A percentile compares a stretch with the other conserved stretches of the same genome.
Conservation (phyloP, 2,888 invertebrate species). For the Drosophila lacicola region DNA sequence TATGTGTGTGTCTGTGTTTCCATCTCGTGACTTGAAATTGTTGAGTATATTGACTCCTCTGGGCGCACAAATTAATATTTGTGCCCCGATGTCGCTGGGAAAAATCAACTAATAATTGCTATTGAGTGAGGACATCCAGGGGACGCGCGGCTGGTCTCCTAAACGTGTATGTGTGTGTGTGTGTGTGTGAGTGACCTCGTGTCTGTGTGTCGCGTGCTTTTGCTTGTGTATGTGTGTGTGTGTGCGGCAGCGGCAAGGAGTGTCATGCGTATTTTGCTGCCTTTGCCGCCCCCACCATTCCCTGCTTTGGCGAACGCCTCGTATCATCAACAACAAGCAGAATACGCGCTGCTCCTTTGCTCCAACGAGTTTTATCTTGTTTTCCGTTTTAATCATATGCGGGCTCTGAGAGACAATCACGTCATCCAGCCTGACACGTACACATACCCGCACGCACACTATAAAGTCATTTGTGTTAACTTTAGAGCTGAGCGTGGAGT, state of each 20-base stretch:
- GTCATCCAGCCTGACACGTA: constrained; percentile 73
- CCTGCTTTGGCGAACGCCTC: constrained; percentile 17
- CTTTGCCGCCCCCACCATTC: constrained; percentile 19
- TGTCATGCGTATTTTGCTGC: constrained; percentile 76
- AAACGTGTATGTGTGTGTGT: constrained; percentile 12
- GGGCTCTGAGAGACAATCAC: constrained; percentile 75
- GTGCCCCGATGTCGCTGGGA: constrained; percentile 34
- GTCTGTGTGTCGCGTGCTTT: constrained; percentile 72
- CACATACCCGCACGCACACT: constrained; percentile 31
- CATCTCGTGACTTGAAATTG: constrained; percentile 67
- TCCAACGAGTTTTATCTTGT: constrained; percentile 78
- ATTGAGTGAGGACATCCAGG: constrained; percentile 32
- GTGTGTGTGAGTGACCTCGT: constrained; percentile 74
- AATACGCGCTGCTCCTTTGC: constrained; percentile 66
- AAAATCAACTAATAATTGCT: constrained; percentile 73
- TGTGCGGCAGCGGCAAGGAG: constrained; percentile 74
- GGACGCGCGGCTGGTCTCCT: constrained; percentile 35
- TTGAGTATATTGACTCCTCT: constrained; percentile 64
- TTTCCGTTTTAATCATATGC: constrained; percentile 80
- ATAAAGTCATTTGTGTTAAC: constrained; percentile 73
- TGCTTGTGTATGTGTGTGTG: constrained; percentile 29
- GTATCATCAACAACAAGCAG: constrained; percentile 49
- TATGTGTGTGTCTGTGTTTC: constrained; percentile 21
- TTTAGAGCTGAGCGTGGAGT: constrained; percentile 57
- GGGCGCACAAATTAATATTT: constrained; percentile 59